Evolutionary conservation across 2,797 vertebrate genomes (phyloP).

Genomic region (Catharus ustulatus): DNA sequence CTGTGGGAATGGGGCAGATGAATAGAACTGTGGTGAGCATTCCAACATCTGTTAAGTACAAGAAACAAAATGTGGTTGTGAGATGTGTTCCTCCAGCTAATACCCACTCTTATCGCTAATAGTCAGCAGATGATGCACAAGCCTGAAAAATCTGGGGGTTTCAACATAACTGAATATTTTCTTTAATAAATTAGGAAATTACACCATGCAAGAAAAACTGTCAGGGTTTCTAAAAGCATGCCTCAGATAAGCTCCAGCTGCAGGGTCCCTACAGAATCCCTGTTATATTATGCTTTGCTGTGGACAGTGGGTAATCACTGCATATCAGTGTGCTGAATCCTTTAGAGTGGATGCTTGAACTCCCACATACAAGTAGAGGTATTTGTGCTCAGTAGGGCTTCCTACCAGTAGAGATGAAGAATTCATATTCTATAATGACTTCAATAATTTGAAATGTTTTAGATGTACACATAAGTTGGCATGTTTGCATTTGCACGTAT

Average conservation of each 20-base stretch:
- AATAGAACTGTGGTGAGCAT: slow-evolving; percentile 77
- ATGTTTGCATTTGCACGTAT: rapidly evolving
- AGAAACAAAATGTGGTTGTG: not conserved
- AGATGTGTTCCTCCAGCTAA: not conserved
- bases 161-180: not conserved
- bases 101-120: not conserved
- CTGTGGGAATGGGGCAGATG: slow-evolving; percentile 82
- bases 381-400: not conserved
- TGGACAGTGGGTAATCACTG: not conserved
- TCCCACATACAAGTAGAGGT: not conserved
- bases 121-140: not conserved
- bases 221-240: not conserved
- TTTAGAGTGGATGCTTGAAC: not conserved
- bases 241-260: not conserved
- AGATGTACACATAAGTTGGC: not conserved
- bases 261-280: not conserved
- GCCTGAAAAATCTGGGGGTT: not conserved
- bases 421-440: not conserved
- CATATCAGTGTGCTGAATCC: not conserved
- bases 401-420: not conserved
- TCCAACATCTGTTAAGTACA: not conserved
- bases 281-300: not conserved
- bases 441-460: not conserved
- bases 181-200: not conserved
- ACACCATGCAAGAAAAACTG: not conserved